Evolutionary conservation across 1,140 invertebrate genomes (phyloP), one percentile per base, ranked within the genome.

Genomic region (Lanistes nyassanus): DNA sequence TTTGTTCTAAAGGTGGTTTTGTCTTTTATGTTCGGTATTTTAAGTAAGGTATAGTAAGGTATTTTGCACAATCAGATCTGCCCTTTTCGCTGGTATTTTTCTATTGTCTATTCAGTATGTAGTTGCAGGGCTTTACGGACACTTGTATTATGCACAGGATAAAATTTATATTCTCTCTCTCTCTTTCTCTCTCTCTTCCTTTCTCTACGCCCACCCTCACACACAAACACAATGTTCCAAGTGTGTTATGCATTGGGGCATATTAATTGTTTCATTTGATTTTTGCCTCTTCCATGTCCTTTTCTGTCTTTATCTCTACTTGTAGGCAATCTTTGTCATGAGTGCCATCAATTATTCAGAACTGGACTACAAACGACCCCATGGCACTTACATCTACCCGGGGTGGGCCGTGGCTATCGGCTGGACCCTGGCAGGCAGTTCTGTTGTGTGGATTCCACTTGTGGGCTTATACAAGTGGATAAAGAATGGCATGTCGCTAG

Each of bases 321-420:
- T 88, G 47, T 81, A 92, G 92, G 89, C 91, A 36, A 92, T 93
- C 47, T 92, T 93, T 76, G 77, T 92, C 3, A 91, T 92, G 51
- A 92, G 91, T 62, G 89, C 92, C 31, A 79, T 88, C 26, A 80
- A 91, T 79, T 92, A 93, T 76, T 90, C 91, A 0, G 89, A 90
- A 60, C 85, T 93, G 51, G 91, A 90, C 23, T 87, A 87, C 75
- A 74, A 80, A 34, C 56, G 79, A 26, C 91, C 92, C 69, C 60
- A 58, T 3, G 19, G 69, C 7, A 75, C 64, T 19, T 85, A 85
- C 75, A 31, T 62, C 23, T 88, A 87, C 67, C 87, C 87, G 4
- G 53, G 65, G 23, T 88, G 86, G 86, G 83, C 86, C 34, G 80
- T 87, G 13, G 75, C 70, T 19, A 76, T 87, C 26, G 87, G 87